These are phyloP conservation scores for Cyclophora punctaria DNA, from an alignment of 2,888 invertebrate species.

Conservation along the genomic window DNA sequence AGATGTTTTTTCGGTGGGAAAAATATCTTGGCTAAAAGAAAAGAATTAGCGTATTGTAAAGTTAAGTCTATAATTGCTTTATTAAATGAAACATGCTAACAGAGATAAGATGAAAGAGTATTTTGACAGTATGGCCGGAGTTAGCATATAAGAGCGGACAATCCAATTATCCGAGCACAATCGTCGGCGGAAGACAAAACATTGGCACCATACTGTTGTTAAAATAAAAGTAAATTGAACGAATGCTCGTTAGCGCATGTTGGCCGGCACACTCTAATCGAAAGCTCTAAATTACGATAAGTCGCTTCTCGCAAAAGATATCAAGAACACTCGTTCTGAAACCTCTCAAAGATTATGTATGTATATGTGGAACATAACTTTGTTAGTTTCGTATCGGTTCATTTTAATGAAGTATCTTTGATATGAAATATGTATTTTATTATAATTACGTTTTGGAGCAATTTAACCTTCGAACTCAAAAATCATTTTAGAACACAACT, in stretches of 20 bases:
- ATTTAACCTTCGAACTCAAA: constrained; percentile 34
- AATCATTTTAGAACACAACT: constrained; percentile 27
- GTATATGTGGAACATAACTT: constrained; percentile 50
- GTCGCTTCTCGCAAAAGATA: constrained; percentile 59
- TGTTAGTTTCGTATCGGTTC: constrained; percentile 45
- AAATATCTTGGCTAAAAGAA: too few relatives aligned
- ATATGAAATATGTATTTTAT: neutral
- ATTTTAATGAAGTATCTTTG: constrained; percentile 21
- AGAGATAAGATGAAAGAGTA: constrained; percentile 23
- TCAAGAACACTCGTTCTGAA: constrained; percentile 63
- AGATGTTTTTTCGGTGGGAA: constrained; percentile 4
- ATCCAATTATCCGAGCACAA: constrained; percentile 65
- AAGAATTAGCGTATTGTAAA: too few relatives aligned
- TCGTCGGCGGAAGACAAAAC: constrained; percentile 63
- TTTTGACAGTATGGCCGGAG: constrained; percentile 31
- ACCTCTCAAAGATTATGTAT: constrained; percentile 52
- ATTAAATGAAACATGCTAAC: neutral
- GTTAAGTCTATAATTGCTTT: too few relatives aligned
- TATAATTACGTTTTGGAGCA: constrained; percentile 10
- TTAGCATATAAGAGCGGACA: constrained; percentile 39
- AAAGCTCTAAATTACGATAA: constrained; percentile 72
- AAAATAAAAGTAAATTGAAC: constrained; percentile 61
- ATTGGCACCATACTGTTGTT: constrained; percentile 58
- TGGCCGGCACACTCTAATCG: constrained; percentile 65
- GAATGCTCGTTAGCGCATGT: constrained; percentile 70